Percentiles rank a stretch among this genome's conserved stretches.
phyloP scores from a whole-genome alignment of 2,797 vertebrate genomes.

The Tadarida brasiliensis region DNA sequence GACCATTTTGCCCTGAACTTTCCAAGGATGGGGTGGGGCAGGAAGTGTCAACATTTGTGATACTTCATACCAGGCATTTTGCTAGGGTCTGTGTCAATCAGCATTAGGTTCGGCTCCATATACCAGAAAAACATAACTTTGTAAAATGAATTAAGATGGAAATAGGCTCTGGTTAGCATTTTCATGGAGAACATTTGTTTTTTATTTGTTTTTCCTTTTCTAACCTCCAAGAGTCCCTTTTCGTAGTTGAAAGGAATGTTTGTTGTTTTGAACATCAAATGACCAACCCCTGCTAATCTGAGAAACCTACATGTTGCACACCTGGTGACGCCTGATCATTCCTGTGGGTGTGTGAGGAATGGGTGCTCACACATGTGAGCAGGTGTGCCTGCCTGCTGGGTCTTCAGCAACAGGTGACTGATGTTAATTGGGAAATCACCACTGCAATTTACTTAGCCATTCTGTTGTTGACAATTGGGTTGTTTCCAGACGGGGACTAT shows the following conservation, averaged over 20 bases:
- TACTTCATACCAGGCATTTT: background rate
- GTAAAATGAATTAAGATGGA: background rate
- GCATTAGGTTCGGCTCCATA: background rate
- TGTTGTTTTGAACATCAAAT: conserved; percentile 22
- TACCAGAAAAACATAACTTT: background rate
- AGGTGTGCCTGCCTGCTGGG: background rate
- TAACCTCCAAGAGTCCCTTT: background rate
- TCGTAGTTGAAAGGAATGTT: background rate
- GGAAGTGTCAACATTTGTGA: background rate
- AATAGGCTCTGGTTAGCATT: background rate
- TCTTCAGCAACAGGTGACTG: background rate
- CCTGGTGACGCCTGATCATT: background rate
- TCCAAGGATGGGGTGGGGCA: background rate
- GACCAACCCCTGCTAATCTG: background rate
- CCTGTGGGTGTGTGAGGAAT: background rate
- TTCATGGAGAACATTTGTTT: background rate
- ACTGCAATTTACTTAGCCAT: background rate
- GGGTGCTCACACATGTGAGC: background rate
- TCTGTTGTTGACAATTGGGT: background rate
- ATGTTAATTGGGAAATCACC: background rate
- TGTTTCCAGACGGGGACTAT: background rate
- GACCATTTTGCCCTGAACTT: background rate
- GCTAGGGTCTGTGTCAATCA: background rate
- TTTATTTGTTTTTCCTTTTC: background rate
- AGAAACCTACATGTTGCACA: background rate